These are phyloP conservation scores for Sebastes nivosus DNA, from an alignment of 2,797 vertebrate species.

Conservation along the genomic window DNA sequence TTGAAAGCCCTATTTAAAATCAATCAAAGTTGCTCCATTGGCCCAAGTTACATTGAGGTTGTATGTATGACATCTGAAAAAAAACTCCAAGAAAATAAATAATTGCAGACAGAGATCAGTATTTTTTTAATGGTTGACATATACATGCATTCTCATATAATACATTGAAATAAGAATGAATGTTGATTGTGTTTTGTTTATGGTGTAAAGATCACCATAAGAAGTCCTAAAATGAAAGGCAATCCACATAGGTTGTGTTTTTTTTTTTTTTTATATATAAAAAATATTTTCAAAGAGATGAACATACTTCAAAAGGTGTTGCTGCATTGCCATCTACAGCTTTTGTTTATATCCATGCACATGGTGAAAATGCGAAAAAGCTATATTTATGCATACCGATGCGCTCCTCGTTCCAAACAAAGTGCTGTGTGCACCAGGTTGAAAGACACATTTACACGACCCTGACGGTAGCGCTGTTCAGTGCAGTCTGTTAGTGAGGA, in stretches of 20 bases:
- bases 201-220: background rate
- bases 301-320: background rate
- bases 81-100: background rate
- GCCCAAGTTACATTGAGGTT: background rate
- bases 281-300: background rate
- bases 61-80: background rate
- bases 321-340: background rate
- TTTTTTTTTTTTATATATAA: background rate
- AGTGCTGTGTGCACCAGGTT: background rate
- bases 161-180: background rate
- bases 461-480: background rate
- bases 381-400: constrained; percentile 17
- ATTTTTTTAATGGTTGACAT: background rate
- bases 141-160: background rate
- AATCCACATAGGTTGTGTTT: background rate
- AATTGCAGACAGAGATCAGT: background rate
- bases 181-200: background rate
- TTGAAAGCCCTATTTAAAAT: no score
- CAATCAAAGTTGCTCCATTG: background rate
- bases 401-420: background rate
- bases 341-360: background rate
- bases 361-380: background rate
- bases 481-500: background rate
- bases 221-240: background rate
- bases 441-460: background rate